Conservation (phyloP, 2,888 invertebrate species). For the Antheraea assamensis region DNA sequence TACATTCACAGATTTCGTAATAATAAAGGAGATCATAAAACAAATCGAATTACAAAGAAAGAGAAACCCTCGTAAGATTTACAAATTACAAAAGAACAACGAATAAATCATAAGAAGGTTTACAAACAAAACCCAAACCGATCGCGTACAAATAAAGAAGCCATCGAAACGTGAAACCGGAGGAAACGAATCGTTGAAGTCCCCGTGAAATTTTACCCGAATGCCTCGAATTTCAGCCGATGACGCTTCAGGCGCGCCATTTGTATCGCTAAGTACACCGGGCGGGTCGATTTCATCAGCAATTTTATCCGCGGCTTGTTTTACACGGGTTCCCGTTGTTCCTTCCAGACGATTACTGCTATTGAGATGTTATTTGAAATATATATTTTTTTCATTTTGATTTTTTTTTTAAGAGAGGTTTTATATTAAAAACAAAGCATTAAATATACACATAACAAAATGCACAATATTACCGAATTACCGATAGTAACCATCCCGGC, state of each 20-base stretch:
- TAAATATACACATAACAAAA: too few species aligned
- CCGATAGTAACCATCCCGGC: too few species aligned
- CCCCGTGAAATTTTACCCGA: background rate
- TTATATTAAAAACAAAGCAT: too few species aligned
- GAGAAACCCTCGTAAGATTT: background rate
- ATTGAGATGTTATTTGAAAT: background rate
- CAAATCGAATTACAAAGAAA: too few species aligned
- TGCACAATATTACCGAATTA: too few species aligned
- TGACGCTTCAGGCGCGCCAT: background rate
- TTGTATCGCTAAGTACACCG: background rate
- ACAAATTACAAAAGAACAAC: background rate
- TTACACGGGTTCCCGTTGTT: background rate
- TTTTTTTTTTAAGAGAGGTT: too few species aligned
- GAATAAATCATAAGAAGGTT: background rate
- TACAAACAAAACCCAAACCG: background rate
- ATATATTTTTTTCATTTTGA: too few species aligned
- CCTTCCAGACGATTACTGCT: background rate
- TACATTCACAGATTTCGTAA: too few species aligned
- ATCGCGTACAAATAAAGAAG: background rate
- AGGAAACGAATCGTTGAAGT: background rate
- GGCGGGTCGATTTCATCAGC: background rate
- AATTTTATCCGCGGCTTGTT: background rate
- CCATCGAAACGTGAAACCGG: background rate
- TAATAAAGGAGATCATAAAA: too few species aligned
- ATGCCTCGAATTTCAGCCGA: background rate